Evolutionary conservation across 64 coral and sea anemone genomes (phyloP).

Genomic region (Orbicella faveolata): DNA sequence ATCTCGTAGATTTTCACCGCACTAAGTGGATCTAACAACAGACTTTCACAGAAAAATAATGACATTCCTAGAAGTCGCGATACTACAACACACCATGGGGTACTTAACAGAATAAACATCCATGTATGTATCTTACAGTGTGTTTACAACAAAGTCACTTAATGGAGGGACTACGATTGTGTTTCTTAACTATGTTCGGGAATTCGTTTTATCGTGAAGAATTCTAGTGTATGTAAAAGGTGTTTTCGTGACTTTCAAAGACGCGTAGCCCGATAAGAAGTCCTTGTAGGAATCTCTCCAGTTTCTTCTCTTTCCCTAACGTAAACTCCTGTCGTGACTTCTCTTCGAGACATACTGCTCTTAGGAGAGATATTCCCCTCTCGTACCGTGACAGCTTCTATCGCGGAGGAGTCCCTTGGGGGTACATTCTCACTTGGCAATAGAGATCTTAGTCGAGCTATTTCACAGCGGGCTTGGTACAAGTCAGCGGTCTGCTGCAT

Average conservation of each 20-base stretch:
- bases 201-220: not conserved
- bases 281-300: not conserved
- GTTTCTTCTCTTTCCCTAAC: conserved; percentile 11
- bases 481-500: conserved; percentile 80
- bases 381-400: conserved; percentile 20
- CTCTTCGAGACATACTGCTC: conserved; percentile 2
- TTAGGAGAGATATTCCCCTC: conserved; percentile 23
- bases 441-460: conserved; percentile 71
- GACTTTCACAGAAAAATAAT: not conserved
- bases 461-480: conserved; percentile 89
- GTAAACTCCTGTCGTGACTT: conserved; percentile 4
- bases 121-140: too few species aligned
- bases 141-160: too few species aligned
- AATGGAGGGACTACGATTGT: not conserved
- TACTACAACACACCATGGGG: not conserved
- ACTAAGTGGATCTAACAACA: not conserved
- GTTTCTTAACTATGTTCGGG: not conserved
- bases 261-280: not conserved
- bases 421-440: conserved; percentile 68
- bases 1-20: not conserved
- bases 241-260: not conserved
- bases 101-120: not conserved
- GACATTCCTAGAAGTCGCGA: not conserved
- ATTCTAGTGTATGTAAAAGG: not conserved
- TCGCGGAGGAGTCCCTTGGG: conserved; percentile 26